Conservation (phyloP, 2,888 invertebrate species). For the Zygaena filipendulae region DNA sequence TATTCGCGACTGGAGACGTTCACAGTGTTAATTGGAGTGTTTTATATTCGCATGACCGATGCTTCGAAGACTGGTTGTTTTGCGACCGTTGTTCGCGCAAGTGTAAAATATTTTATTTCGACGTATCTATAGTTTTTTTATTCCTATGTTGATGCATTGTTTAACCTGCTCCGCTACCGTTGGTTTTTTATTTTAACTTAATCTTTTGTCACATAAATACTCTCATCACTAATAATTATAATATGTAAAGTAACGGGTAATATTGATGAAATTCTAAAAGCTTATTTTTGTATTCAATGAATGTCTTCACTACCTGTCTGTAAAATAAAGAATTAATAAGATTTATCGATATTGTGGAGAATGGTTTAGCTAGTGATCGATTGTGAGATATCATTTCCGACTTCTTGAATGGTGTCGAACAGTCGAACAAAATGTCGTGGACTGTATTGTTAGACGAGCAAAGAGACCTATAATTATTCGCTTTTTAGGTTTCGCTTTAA, state of each 20-base stretch:
- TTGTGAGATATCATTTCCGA: constrained; percentile 56
- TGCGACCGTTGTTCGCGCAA: constrained; percentile 57
- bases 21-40: constrained; percentile 51
- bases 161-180: too few species aligned
- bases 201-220: too few species aligned
- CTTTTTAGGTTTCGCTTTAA: constrained; percentile 28
- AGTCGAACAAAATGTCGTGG: constrained; percentile 32
- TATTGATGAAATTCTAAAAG: constrained; percentile 57
- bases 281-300: constrained; percentile 67
- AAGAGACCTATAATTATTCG: too few species aligned
- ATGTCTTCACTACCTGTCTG: constrained; percentile 42
- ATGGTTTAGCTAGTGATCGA: constrained; percentile 25
- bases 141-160: constrained; percentile 24
- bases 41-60: constrained; percentile 59
- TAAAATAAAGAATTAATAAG: constrained; percentile 32
- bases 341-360: constrained; percentile 32
- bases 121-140: constrained; percentile 21
- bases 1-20: constrained; percentile 45
- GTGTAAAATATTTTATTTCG: too few species aligned
- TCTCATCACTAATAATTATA: too few species aligned
- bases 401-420: constrained; percentile 59
- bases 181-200: constrained; percentile 45
- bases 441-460: neutral
- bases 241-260: constrained; percentile 60
- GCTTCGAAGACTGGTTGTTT: constrained; percentile 60